Base-by-base conservation (phyloP, 2,888 invertebrate genomes). In the Sarcophaga variegata region DNA sequence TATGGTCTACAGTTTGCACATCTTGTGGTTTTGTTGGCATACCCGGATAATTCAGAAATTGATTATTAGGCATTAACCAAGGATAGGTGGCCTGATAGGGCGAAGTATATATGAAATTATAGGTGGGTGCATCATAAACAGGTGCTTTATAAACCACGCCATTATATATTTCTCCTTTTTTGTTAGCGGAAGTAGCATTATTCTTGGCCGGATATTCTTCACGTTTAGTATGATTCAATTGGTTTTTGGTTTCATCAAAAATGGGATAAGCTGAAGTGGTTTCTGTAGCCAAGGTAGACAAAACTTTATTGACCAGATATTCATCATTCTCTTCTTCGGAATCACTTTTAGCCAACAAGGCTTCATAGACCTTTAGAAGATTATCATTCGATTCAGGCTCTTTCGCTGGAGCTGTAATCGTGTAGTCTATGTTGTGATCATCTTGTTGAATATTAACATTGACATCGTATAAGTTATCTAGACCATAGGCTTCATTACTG, bases 161-260 rank as follows among this genome's bases (percentile, higher is more conserved):
- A 81, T 81, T 85, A 81, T 85, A 85, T 22, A 70, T 85, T 27
- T 74, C 74, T 25, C 27, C 63, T 10, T 76, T 81, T 3, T 67
- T 76, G 25, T 8, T 0, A 20, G 37, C 63, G 2, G 5, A 4
- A 54, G 66, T 22, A 0, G n/a, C 17, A 10, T 60, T 79, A 47
- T 47, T 22, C 5, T 78, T 71, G 1, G 54, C 4, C 17, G 47
- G 8, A 62, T 25, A 27, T 63, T 76, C 54, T 2, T 64, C 10
- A 14, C 10, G 62, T 47, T 20, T 72, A 8, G 37, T 72, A 62
- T 72, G 20, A 62, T 72, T 72, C 4, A 45, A 72, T 14, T 20
- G 22, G 45, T 45, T 62, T 47, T 60, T 60, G 3, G 14, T 8
- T 8, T 71, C 37, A 1, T 64, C 54, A 8, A 37, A 59, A 3